Conservation (phyloP, 2,888 invertebrate species). For the Barypeithes pellucidus region DNA sequence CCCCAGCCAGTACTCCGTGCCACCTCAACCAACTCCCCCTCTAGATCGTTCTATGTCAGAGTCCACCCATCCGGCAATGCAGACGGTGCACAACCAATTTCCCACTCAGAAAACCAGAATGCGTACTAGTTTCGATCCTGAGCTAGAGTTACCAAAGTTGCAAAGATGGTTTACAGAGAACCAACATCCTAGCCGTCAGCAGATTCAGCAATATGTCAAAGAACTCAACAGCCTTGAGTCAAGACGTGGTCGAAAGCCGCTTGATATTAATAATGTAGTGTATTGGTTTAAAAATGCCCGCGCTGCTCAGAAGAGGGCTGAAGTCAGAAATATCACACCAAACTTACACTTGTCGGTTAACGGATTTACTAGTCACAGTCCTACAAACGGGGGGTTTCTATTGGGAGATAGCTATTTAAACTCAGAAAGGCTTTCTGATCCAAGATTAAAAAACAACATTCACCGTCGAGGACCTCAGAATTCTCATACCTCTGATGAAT, state of each 20-base stretch:
- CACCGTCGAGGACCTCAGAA: slow-evolving; percentile 74
- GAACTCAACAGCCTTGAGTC: slow-evolving; percentile 95
- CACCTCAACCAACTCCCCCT: slow-evolving; percentile 67
- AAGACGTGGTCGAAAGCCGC: slow-evolving; percentile 91
- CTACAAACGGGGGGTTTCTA: slow-evolving; percentile 77
- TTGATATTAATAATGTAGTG: slow-evolving; percentile 96
- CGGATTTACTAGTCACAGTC: slow-evolving; percentile 79
- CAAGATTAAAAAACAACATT: slow-evolving; percentile 78
- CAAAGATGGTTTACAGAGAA: slow-evolving; percentile 98
- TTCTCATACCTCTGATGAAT: slow-evolving; percentile 80
- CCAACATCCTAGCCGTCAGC: slow-evolving; percentile 96
- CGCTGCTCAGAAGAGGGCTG: slow-evolving; percentile 94
- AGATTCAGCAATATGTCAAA: slow-evolving; percentile 96
- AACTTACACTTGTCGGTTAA: slow-evolving; percentile 78
- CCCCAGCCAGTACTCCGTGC: slow-evolving; percentile 72
- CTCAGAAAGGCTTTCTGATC: slow-evolving; percentile 71
- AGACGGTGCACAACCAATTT: slow-evolving; percentile 83
- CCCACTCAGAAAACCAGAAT: slow-evolving; percentile 93
- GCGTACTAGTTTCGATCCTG: slow-evolving; percentile 97
- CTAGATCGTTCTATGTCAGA: slow-evolving; percentile 74
- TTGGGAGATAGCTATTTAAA: slow-evolving; percentile 76
- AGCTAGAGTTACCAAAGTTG: slow-evolving; percentile 94
- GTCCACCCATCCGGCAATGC: slow-evolving; percentile 81
- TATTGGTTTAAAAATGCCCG: slow-evolving; percentile 99
- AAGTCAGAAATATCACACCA: slow-evolving; percentile 77